phyloP scores from a whole-genome alignment of 1,140 invertebrate genomes.

The Saccostrea glomerata region DNA sequence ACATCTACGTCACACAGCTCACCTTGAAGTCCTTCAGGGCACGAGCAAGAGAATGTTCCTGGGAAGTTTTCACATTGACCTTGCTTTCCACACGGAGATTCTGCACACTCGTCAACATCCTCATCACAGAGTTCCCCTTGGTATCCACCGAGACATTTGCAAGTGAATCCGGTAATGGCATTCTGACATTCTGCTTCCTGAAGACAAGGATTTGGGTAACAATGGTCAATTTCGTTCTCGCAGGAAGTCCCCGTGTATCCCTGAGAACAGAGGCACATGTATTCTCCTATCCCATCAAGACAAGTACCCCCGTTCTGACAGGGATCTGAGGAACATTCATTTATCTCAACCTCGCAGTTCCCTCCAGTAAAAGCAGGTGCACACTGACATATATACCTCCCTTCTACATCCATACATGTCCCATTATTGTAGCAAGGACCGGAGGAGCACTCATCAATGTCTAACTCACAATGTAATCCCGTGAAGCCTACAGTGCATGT shows the following conservation, averaged over 20 bases:
- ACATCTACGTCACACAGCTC: conserved; percentile 58
- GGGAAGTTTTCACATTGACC: conserved; percentile 54
- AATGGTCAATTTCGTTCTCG: conserved; percentile 80
- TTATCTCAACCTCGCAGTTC: conserved; percentile 61
- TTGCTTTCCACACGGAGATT: conserved; percentile 82
- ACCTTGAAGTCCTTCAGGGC: conserved; percentile 56
- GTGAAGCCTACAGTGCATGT: conserved; percentile 58
- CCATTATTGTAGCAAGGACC: conserved; percentile 50
- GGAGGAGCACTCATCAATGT: conserved; percentile 34
- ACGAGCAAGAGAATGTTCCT: conserved; percentile 59
- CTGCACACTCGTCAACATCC: conserved; percentile 78
- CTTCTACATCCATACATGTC: conserved; percentile 53
- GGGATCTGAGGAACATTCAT: conserved; percentile 63
- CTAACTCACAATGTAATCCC: conserved; percentile 57
- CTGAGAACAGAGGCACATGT: conserved; percentile 57
- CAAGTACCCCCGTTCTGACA: conserved; percentile 59
- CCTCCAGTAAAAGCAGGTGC: conserved; percentile 58
- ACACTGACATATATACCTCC: conserved; percentile 58
- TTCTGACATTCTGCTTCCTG: conserved; percentile 65
- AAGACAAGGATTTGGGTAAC: conserved; percentile 60
- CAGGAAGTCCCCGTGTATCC: conserved; percentile 81
- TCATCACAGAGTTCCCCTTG: conserved; percentile 52
- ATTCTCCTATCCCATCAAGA: conserved; percentile 49
- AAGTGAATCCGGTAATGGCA: conserved; percentile 78
- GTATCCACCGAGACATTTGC: conserved; percentile 91